Percentiles rank a stretch among this genome's conserved stretches.
These are phyloP conservation scores for Parus major DNA, from an alignment of 2,113 vertebrate species.

Conservation along the genomic window DNA sequence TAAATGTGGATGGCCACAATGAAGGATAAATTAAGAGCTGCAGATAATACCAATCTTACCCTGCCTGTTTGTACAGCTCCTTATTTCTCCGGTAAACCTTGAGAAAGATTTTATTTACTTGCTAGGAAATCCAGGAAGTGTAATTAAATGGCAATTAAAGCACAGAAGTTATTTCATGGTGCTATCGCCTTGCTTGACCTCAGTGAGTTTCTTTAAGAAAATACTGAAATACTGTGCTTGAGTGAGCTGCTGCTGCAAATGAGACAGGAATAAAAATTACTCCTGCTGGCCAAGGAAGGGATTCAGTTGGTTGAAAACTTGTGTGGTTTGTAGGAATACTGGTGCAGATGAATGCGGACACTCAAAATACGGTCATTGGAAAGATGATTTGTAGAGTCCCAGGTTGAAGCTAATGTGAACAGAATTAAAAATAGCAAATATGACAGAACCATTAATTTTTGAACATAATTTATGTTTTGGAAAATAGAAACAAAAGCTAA, in stretches of 20 bases:
- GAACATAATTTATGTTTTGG: constrained; percentile 42
- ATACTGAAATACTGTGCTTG: constrained; percentile 51
- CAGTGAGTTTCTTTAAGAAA: constrained; percentile 64
- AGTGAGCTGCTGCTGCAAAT: constrained; percentile 65
- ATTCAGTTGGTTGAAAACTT: constrained; percentile 43
- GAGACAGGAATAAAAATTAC: constrained; percentile 66
- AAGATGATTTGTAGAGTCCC: background rate
- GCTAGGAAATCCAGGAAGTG: constrained; percentile 55
- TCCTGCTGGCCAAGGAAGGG: constrained; percentile 33
- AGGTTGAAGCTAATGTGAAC: background rate
- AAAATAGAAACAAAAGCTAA: constrained; percentile 52
- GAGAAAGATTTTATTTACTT: constrained; percentile 51
- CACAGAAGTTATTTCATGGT: constrained; percentile 66
- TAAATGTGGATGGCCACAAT: background rate
- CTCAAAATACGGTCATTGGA: background rate
- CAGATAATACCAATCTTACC: background rate
- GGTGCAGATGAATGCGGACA: constrained; percentile 32
- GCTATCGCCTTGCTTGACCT: constrained; percentile 77
- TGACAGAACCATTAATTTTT: constrained; percentile 34
- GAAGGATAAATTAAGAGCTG: constrained; percentile 7
- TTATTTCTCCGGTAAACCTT: background rate
- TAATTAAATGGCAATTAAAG: constrained; percentile 78
- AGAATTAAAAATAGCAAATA: constrained; percentile 27
- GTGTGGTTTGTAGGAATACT: background rate
- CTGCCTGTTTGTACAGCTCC: background rate